These are phyloP conservation scores for Thecophora atra DNA, from an alignment of 2,888 invertebrate species.

Conservation along the genomic window DNA sequence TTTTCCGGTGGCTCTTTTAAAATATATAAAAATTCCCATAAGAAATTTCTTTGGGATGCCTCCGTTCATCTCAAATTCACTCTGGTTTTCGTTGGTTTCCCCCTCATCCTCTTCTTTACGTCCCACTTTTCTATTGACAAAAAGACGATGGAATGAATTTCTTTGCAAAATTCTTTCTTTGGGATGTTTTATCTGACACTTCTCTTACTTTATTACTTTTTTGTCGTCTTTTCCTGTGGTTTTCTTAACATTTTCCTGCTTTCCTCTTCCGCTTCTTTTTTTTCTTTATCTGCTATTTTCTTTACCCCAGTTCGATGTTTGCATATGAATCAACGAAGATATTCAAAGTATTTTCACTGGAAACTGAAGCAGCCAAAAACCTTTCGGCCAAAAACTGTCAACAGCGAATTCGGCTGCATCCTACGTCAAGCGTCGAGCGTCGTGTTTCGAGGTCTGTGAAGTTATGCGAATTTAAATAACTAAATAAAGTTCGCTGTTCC, in stretches of 20 bases:
- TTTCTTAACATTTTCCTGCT: no score
- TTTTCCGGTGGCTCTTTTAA: no score
- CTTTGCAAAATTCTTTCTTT: not conserved
- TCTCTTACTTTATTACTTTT: no score
- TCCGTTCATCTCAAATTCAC: not conserved
- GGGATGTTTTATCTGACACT: no score
- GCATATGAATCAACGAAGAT: not conserved
- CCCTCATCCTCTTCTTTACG: not conserved
- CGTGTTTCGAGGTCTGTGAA: not conserved
- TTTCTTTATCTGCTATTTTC: not conserved
- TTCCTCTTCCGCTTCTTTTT: no score
- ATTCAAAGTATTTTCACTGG: not conserved
- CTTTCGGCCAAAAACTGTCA: not conserved
- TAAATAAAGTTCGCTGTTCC: slow-evolving; percentile 9
- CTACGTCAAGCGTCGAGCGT: not conserved
- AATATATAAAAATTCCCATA: no score
- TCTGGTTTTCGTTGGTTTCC: not conserved
- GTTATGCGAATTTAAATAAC: slow-evolving; percentile 9
- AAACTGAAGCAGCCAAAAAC: not conserved
- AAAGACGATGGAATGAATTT: not conserved
- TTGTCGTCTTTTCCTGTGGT: no score
- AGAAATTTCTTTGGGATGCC: no score
- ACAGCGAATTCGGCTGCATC: not conserved
- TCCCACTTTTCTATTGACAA: not conserved
- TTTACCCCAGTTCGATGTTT: not conserved